Conservation (phyloP, 1,140 invertebrate species). For the Theocolax elegans region DNA sequence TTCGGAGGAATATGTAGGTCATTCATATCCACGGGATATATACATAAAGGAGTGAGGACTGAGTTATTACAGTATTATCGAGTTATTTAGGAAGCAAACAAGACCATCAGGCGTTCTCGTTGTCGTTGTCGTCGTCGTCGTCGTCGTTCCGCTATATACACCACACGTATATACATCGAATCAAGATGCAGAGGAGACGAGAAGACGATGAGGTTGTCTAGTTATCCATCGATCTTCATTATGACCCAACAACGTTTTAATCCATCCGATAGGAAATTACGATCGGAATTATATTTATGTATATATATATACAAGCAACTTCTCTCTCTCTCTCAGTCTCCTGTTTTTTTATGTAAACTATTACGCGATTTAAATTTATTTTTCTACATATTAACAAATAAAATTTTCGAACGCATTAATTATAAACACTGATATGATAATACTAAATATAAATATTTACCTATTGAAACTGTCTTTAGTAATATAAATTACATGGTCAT, state of each 20-base stretch:
- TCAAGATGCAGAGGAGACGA: not conserved
- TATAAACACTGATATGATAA: no score
- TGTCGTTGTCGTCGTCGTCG: not conserved
- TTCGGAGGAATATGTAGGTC: no score
- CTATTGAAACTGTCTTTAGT: no score
- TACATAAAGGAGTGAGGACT: no score
- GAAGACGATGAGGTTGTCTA: slow-evolving; percentile 1
- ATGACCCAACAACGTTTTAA: not conserved
- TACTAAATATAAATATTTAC: no score
- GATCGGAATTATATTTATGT: slow-evolving; percentile 16
- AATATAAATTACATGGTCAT: no score
- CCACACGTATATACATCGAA: not conserved
- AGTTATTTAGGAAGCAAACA: slow-evolving; percentile 31
- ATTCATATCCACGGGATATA: no score
- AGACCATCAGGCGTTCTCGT: not conserved
- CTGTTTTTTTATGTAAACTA: no score
- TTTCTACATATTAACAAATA: no score
- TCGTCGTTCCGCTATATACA: not conserved
- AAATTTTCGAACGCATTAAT: no score
- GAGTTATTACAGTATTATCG: slow-evolving; percentile 25
- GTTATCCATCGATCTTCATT: slow-evolving; percentile 14
- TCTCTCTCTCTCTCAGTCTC: not conserved
- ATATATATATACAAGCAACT: no score
- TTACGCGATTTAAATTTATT: no score
- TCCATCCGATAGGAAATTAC: slow-evolving; percentile 24